A percentile compares a stretch with the other conserved stretches of the same genome.
phyloP scores from a whole-genome alignment of 2,888 invertebrate genomes.

The Melitaea athalia region DNA sequence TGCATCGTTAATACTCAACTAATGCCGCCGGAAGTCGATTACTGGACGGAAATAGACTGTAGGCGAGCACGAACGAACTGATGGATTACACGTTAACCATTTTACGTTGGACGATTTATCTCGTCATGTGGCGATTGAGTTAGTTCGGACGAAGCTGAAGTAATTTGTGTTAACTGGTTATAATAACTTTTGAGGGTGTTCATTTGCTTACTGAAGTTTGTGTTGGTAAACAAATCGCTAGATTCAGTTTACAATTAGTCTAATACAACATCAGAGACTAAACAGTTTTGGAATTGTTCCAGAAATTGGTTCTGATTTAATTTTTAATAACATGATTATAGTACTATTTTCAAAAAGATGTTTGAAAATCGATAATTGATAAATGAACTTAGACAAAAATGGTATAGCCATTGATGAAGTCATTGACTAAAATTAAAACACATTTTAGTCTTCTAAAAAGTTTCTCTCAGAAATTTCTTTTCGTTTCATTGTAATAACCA shows the following conservation, averaged over 20 bases:
- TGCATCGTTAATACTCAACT: conserved; percentile 41
- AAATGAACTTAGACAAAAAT: too few species aligned
- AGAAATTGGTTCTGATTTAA: background rate
- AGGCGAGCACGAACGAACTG: conserved; percentile 40
- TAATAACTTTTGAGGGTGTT: conserved; percentile 1
- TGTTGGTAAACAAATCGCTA: background rate
- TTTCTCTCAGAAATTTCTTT: too few species aligned
- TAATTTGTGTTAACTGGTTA: conserved; percentile 3
- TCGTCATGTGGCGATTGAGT: conserved; percentile 38
- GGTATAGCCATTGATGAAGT: too few species aligned
- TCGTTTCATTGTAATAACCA: too few species aligned
- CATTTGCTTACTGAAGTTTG: background rate
- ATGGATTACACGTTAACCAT: conserved; percentile 41
- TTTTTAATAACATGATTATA: too few species aligned
- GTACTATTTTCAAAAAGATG: too few species aligned
- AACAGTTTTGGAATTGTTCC: background rate
- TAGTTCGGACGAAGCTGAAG: conserved; percentile 10
- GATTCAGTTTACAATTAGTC: background rate
- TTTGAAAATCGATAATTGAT: too few species aligned
- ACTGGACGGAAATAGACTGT: conserved; percentile 61
- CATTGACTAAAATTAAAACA: too few species aligned
- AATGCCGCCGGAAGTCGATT: conserved; percentile 61
- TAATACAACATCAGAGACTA: too few species aligned
- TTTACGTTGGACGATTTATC: conserved; percentile 40
- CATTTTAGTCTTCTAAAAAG: too few species aligned